A percentile compares a stretch with the other conserved stretches of the same genome.
Evolutionary conservation across 1,140 invertebrate genomes (phyloP).

Genomic region (Zaprionus kolodkinae): DNA sequence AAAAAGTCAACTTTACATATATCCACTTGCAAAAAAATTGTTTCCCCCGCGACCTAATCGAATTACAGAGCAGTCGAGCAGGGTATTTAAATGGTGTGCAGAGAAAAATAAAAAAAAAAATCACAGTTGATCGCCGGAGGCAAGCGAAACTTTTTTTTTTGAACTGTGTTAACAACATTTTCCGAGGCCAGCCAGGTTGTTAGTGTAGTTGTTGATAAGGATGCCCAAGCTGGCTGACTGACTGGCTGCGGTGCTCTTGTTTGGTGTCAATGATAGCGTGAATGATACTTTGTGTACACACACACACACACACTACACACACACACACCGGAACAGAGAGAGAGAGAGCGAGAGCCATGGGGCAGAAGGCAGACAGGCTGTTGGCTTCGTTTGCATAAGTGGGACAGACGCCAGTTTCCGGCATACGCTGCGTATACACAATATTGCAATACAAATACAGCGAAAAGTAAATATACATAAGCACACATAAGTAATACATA

Average conservation of each 20-base stretch:
- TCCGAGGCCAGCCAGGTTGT: conserved; percentile 5
- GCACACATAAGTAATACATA: conserved; percentile 10
- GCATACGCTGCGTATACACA: conserved; percentile 61
- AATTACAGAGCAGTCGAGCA: not conserved
- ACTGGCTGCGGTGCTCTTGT: conserved; percentile 33
- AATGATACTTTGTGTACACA: conserved; percentile 69
- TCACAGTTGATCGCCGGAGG: conserved; percentile 13
- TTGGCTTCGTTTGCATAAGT: conserved; percentile 52
- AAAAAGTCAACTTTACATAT: not conserved
- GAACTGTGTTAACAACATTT: conserved; percentile 44
- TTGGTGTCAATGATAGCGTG: conserved; percentile 72
- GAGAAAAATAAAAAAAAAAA: not conserved
- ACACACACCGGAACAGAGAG: not conserved
- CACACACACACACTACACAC: conserved; percentile 6
- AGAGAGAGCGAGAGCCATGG: not conserved
- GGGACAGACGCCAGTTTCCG: conserved; percentile 33
- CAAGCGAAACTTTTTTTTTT: conserved; percentile 28
- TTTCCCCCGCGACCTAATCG: not conserved
- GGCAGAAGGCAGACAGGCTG: conserved; percentile 5
- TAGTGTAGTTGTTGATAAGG: conserved; percentile 52
- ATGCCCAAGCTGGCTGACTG: conserved; percentile 9
- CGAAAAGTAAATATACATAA: conserved; percentile 14
- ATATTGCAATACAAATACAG: conserved; percentile 33
- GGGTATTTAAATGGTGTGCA: conserved; percentile 14
- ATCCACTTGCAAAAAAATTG: no score